A percentile compares a stretch with the other conserved stretches of the same genome.
These are phyloP conservation scores for Vireo altiloquus DNA, from an alignment of 2,113 vertebrate genomes.

Conservation along the genomic window DNA sequence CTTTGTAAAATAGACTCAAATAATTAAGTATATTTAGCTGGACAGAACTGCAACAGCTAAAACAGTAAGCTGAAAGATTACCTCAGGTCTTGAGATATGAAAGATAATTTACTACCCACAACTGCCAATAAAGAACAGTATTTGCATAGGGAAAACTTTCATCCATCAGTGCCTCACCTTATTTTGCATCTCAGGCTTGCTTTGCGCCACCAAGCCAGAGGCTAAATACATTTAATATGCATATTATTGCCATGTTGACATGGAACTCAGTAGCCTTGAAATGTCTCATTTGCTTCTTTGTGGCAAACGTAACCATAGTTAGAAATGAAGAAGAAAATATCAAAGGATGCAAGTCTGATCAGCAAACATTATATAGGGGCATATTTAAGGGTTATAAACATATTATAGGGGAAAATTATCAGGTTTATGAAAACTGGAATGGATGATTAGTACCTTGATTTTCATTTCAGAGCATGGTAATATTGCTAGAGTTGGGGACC, in stretches of 20 bases:
- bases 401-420: not conserved
- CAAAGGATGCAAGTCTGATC: not conserved
- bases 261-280: not conserved
- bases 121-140: not conserved
- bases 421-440: not conserved
- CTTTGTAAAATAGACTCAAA: not conserved
- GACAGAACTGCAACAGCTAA: not conserved
- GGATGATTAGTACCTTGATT: not conserved
- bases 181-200: not conserved
- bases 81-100: not conserved
- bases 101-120: not conserved
- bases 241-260: not conserved
- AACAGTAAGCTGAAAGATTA: not conserved
- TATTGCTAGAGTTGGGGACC: not conserved
- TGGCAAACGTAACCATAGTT: not conserved
- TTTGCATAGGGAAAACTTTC: not conserved
- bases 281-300: not conserved
- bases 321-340: not conserved
- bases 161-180: not conserved
- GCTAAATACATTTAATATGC: not conserved
- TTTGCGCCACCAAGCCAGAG: not conserved
- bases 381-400: not conserved
- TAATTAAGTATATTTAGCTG: not conserved
- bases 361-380: not conserved
- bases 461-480: not conserved